Evolutionary conservation across 2,113 vertebrate genomes (phyloP).

Genomic region (Chloebia gouldiae): DNA sequence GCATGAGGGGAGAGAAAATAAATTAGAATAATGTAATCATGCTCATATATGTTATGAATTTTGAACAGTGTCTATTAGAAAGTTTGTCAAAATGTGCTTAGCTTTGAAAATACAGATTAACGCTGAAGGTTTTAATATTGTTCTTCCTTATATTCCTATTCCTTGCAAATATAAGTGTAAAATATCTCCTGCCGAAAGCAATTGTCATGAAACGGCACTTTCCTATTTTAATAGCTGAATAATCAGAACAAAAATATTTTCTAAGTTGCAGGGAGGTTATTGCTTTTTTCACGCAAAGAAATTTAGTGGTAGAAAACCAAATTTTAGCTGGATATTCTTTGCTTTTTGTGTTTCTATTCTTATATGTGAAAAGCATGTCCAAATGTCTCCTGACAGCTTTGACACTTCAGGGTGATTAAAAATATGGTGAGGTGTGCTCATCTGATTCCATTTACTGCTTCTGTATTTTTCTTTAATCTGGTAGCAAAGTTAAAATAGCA

Average conservation of each 20-base stretch:
- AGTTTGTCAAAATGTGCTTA: slow-evolving; percentile 75
- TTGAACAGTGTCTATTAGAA: slow-evolving; percentile 75
- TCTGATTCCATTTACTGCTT: neutral
- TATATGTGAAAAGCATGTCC: neutral
- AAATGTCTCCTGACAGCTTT: slow-evolving; percentile 56
- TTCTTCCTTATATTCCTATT: slow-evolving; percentile 73
- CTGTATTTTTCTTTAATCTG: slow-evolving; percentile 25
- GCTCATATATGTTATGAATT: slow-evolving; percentile 76
- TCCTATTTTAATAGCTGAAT: slow-evolving; percentile 70
- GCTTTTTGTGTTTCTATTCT: slow-evolving; percentile 4
- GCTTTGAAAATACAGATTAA: slow-evolving; percentile 78
- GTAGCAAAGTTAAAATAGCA: neutral
- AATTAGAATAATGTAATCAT: slow-evolving; percentile 77
- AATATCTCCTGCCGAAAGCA: slow-evolving; percentile 71
- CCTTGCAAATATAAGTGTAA: slow-evolving; percentile 60
- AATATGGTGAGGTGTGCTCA: neutral
- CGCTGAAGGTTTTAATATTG: slow-evolving; percentile 76
- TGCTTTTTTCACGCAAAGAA: slow-evolving; percentile 59
- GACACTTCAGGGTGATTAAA: neutral
- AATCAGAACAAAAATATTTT: slow-evolving; percentile 65
- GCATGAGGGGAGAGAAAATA: slow-evolving; percentile 66
- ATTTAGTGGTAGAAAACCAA: slow-evolving; percentile 43
- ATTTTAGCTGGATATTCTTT: neutral
- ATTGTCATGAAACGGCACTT: slow-evolving; percentile 62
- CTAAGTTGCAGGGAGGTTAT: slow-evolving; percentile 47